A percentile compares a stretch with the other conserved stretches of the same genome.
Conservation (phyloP, 1,140 invertebrate genomes). For the Pseudachorutes palmiensis region DNA sequence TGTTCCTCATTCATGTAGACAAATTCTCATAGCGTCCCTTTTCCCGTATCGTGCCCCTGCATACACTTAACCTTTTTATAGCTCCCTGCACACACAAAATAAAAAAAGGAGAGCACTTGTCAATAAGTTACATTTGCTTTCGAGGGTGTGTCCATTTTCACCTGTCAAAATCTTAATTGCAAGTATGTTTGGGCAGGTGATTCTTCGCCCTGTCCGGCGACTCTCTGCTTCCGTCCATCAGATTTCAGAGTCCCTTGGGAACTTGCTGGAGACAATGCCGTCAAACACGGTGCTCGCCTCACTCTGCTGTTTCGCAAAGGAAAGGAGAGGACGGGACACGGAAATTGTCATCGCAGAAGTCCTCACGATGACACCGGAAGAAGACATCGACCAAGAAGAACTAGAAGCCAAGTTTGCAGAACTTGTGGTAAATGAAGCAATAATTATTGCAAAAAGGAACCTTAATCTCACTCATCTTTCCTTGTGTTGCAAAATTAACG, state of each 20-base stretch:
- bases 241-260: not conserved
- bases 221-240: conserved; percentile 5
- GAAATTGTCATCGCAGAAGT: conserved; percentile 10
- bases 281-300: not conserved
- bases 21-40: not conserved
- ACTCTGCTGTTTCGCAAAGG: not conserved
- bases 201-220: not conserved
- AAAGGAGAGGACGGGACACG: not conserved
- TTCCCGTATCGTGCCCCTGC: not conserved
- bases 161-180: not conserved
- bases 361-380: conserved; percentile 2
- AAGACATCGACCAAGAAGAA: conserved; percentile 52
- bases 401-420: conserved; percentile 88
- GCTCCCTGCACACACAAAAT: too few relatives aligned
- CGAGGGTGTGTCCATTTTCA: not conserved
- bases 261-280: conserved; percentile 7
- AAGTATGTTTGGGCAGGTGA: conserved; percentile 7
- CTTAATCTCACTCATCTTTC: not conserved
- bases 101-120: too few relatives aligned
- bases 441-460: not conserved
- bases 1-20: too few relatives aligned
- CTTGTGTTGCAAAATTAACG: not conserved
- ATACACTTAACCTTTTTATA: not conserved
- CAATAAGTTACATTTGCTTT: too few relatives aligned
- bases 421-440: conserved; percentile 63